Percentiles rank a stretch among this genome's conserved stretches.
phyloP scores from a whole-genome alignment of 2,113 vertebrate genomes.

The Cyanistes caeruleus region DNA sequence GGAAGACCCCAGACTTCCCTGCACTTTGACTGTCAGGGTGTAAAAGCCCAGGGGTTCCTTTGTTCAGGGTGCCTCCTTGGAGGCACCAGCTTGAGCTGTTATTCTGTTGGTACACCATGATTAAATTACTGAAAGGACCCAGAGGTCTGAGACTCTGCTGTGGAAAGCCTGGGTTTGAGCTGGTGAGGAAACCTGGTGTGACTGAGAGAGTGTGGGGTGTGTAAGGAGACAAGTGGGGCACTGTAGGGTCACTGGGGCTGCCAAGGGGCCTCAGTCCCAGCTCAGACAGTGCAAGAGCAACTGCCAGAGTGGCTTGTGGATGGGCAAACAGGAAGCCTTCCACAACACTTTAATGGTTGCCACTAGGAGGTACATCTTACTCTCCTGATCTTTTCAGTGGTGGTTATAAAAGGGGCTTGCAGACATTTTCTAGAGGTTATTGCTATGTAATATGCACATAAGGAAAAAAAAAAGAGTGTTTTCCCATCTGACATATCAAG shows the following conservation, averaged over 20 bases:
- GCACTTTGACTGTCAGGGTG: not conserved
- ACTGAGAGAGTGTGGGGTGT: not conserved
- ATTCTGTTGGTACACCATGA: not conserved
- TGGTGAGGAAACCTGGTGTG: not conserved
- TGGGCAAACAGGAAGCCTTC: not conserved
- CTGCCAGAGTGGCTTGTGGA: no score
- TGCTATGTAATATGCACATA: not conserved
- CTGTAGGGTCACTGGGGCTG: not conserved
- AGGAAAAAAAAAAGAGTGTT: not conserved
- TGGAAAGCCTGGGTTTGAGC: not conserved
- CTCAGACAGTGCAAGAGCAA: not conserved
- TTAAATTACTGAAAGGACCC: not conserved
- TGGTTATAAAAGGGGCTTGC: not conserved
- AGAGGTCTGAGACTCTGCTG: not conserved
- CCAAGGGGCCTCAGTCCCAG: not conserved
- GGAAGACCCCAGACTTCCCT: not conserved
- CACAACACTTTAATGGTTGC: not conserved
- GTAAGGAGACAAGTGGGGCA: not conserved
- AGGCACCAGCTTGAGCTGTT: not conserved
- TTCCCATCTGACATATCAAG: not conserved
- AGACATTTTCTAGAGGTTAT: not conserved
- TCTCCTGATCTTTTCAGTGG: not conserved
- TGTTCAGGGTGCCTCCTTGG: fast-evolving
- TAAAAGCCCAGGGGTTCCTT: not conserved
- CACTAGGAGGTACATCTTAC: not conserved